Evolutionary conservation across 2,797 vertebrate species (phyloP).

Genomic region (Pseudochromis fuscus): DNA sequence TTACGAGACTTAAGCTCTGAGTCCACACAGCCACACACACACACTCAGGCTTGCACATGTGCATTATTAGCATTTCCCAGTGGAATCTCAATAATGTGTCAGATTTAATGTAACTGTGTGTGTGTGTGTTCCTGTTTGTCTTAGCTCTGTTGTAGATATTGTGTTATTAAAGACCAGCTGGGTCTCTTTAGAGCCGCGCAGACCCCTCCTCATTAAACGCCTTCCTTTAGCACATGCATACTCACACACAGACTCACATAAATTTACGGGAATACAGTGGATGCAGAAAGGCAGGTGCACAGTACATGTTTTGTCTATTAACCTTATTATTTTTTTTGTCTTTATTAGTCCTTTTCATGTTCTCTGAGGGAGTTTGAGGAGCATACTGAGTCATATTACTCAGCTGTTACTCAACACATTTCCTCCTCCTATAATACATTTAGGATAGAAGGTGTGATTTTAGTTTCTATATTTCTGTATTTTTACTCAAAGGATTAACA

Average conservation of each 20-base stretch:
- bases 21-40: slow-evolving; percentile 1
- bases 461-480: not conserved
- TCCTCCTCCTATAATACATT: not conserved
- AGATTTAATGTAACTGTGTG: slow-evolving; percentile 23
- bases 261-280: slow-evolving; percentile 5
- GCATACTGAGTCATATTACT: not conserved
- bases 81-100: slow-evolving; percentile 46
- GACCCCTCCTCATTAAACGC: slow-evolving; percentile 74
- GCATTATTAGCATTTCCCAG: slow-evolving; percentile 41
- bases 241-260: slow-evolving; percentile 14
- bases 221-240: slow-evolving; percentile 41
- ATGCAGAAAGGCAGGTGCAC: slow-evolving; percentile 41
- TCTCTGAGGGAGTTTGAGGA: not conserved
- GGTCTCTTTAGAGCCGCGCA: slow-evolving; percentile 61
- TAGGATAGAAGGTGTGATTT: not conserved
- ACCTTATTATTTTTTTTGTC: not conserved
- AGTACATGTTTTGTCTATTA: slow-evolving; percentile 14
- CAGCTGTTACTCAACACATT: not conserved
- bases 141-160: slow-evolving; percentile 52
- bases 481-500: not conserved
- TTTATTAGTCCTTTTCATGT: slow-evolving; percentile 2
- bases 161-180: slow-evolving; percentile 71
- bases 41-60: not conserved
- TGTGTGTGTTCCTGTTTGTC: slow-evolving; percentile 26
- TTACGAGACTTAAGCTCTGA: slow-evolving; percentile 25